Evolutionary conservation across 2,888 invertebrate genomes (phyloP).

Genomic region (Ophraella communa): DNA sequence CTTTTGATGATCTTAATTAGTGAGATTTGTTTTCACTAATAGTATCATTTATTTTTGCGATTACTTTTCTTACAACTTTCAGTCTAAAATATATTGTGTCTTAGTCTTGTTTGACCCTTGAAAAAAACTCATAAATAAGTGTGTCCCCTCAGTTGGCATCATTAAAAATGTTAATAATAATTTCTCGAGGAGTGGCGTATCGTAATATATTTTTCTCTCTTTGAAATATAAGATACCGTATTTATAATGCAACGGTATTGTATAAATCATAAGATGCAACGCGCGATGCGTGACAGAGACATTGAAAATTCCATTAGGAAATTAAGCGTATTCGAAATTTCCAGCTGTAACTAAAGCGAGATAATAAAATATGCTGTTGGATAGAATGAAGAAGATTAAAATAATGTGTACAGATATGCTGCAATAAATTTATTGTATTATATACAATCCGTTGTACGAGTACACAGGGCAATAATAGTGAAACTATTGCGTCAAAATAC

Average conservation of each 20-base stretch:
- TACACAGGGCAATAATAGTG: too few species aligned
- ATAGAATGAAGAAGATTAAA: not conserved
- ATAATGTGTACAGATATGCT: not conserved
- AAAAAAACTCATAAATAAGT: not conserved
- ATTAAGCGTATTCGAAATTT: conserved; percentile 4
- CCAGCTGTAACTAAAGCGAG: not conserved
- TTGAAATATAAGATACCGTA: conserved; percentile 1
- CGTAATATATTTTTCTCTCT: not conserved
- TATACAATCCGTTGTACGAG: too few species aligned
- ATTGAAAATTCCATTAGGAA: conserved; percentile 8
- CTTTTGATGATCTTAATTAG: too few species aligned
- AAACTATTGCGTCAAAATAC: too few species aligned
- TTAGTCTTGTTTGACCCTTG: not conserved
- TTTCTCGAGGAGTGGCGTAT: not conserved
- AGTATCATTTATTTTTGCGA: too few species aligned
- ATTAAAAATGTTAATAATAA: not conserved
- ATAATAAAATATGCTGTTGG: not conserved
- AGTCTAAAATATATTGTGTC: too few species aligned
- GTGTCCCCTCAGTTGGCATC: not conserved
- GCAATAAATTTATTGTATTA: too few species aligned
- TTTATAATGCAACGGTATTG: conserved; percentile 1
- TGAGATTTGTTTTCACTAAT: too few species aligned
- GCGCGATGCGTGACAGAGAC: not conserved
- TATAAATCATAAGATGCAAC: not conserved
- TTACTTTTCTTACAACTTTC: too few species aligned